phyloP scores from a whole-genome alignment of 1,140 invertebrate species.

The Mylabris phalerata region DNA sequence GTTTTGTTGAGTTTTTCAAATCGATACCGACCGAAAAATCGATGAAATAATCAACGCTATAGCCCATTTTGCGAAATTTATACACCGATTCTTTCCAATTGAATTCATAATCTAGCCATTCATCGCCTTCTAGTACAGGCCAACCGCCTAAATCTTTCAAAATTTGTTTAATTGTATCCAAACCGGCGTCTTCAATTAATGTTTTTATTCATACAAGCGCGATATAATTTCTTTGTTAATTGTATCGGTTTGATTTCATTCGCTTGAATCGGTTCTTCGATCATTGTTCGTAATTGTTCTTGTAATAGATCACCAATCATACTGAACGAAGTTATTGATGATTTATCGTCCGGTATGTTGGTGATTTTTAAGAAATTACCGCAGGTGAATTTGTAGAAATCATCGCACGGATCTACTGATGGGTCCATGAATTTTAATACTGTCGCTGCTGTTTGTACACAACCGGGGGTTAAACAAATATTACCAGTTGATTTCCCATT shows the following conservation, averaged over 20 bases:
- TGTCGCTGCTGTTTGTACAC: conserved; percentile 64
- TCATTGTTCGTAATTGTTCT: conserved; percentile 66
- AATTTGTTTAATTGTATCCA: conserved; percentile 62
- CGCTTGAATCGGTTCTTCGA: conserved; percentile 58
- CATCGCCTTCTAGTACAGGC: conserved; percentile 75
- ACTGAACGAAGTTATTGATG: conserved; percentile 68
- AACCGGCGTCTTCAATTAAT: conserved; percentile 64
- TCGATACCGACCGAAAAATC: conserved; percentile 86
- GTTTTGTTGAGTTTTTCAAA: conserved; percentile 80
- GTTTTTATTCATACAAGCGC: conserved; percentile 79
- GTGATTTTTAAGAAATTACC: conserved; percentile 65
- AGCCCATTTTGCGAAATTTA: conserved; percentile 69
- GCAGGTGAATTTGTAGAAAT: conserved; percentile 83
- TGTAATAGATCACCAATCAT: conserved; percentile 72
- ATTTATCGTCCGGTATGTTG: conserved; percentile 74
- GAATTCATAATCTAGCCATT: conserved; percentile 60
- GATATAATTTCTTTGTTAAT: conserved; percentile 71
- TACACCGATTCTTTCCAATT: conserved; percentile 78
- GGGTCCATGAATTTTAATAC: conserved; percentile 67
- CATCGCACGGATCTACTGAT: conserved; percentile 76
- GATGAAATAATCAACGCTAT: conserved; percentile 86
- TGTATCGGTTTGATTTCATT: conserved; percentile 66
- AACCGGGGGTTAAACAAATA: conserved; percentile 54
- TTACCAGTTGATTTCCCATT: neutral
- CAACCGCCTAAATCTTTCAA: conserved; percentile 78